Base-by-base conservation (phyloP, 2,888 invertebrate species). In the Esperia sulphurella region DNA sequence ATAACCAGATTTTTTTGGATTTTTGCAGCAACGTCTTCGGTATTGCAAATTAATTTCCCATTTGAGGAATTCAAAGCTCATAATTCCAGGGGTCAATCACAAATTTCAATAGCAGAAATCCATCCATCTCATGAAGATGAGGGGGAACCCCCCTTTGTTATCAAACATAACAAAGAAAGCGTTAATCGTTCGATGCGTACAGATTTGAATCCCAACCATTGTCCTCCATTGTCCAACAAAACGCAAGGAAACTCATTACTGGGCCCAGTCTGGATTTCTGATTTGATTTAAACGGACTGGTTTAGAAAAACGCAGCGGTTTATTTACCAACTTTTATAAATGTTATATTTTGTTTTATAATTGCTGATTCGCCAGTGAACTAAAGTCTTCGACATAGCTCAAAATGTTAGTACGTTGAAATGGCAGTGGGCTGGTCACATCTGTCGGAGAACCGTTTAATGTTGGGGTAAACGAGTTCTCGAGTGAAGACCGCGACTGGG, bases 171-270 rank as follows among this genome's bases (percentile, higher is more conserved):
- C 79, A 79, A 79, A 71, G 72, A 66, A 65, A 58, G 59, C 73
- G 65, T 71, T 79, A 77, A 79, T 79, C 78, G 70, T 49, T 54
- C 58, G 55, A 66, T 65, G 63, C 66, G 73, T 71, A 63, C 63
- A 71, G 70, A 70, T 73, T 69, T 68, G 71, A 67, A 61, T 62
- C 59, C 61, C 33, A 48, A 48, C 63, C 63, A 68, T 76, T 77
- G 75, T 75, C 60, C 62, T 55, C 54, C 45, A 54, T 60, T 54
- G 63, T 63, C 65, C 65, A 61, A 59, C 59, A 65, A 70, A 70
- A 60, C 68, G 66, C 66, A 68, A 62, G 66, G 68, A 66, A 61
- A 76, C 75, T 76, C 72, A 77, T 77, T 76, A 76, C 67, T 62
- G 61, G 57, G 66, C 59, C 66, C 64, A 60, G 62, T 65, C 59